Evolutionary conservation across 2,888 invertebrate genomes (phyloP).

Genomic region (Pherbina coryleti): DNA sequence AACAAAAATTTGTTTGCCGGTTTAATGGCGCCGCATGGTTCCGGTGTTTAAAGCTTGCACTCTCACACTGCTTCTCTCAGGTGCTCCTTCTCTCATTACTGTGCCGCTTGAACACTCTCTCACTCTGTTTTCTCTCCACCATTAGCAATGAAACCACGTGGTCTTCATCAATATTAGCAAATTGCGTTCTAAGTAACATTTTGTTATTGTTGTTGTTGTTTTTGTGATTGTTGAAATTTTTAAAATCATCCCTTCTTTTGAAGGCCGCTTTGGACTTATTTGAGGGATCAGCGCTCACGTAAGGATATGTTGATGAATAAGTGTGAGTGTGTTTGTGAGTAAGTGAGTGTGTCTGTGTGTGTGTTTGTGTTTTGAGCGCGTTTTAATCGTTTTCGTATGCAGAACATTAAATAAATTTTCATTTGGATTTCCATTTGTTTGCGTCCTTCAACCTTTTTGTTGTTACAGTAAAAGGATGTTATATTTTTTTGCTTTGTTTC

Average conservation of each 20-base stretch:
- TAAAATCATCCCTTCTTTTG: conserved; percentile 28
- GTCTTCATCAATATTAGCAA: conserved; percentile 49
- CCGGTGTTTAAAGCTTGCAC: conserved; percentile 55
- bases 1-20: conserved; percentile 51
- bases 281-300: conserved; percentile 33
- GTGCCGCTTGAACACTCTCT: no score
- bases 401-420: conserved; percentile 55
- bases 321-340: conserved; percentile 26
- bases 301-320: conserved; percentile 37
- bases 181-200: conserved; percentile 47
- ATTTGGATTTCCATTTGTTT: conserved; percentile 38
- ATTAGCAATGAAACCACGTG: conserved; percentile 48
- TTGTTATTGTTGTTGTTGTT: conserved; percentile 40
- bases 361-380: conserved; percentile 40
- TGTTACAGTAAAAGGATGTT: not conserved
- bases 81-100: not conserved
- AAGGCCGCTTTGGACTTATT: conserved; percentile 43
- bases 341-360: conserved; percentile 18
- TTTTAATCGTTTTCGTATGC: conserved; percentile 54
- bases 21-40: conserved; percentile 57
- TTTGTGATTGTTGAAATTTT: conserved; percentile 6
- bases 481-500: not conserved
- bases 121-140: not conserved
- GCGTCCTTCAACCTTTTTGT: not conserved
- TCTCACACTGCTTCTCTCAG: conserved; percentile 2